phyloP scores from a whole-genome alignment of 2,888 invertebrate species.

The Epinotia demarniana region DNA sequence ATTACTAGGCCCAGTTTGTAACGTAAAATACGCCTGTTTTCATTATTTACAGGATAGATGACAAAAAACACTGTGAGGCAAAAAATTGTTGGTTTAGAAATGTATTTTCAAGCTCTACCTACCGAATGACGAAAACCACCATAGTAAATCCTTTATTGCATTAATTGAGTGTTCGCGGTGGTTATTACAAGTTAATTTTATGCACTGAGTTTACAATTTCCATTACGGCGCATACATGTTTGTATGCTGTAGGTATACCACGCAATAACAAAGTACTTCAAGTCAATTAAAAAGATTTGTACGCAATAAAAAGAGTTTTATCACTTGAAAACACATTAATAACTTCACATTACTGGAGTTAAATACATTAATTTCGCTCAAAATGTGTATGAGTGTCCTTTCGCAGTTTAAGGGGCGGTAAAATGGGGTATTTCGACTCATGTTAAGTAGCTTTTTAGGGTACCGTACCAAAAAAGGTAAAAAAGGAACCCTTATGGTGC shows the following conservation, averaged over 20 bases:
- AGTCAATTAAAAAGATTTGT: not conserved
- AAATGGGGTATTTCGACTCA: not conserved
- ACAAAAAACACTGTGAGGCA: not conserved
- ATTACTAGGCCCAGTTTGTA: conserved; percentile 5
- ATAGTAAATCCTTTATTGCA: not conserved
- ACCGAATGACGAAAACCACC: too few relatives aligned
- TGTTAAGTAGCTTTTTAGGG: too few relatives aligned
- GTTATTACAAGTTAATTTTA: not conserved
- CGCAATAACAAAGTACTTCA: not conserved
- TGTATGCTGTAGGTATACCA: not conserved
- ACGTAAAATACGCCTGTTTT: conserved; percentile 9
- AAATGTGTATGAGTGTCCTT: not conserved
- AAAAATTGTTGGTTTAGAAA: too few relatives aligned
- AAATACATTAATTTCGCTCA: not conserved
- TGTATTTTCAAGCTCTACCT: too few relatives aligned
- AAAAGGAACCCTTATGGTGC: too few relatives aligned
- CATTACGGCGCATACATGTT: not conserved
- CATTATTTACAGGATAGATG: conserved; percentile 2
- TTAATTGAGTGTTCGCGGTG: not conserved
- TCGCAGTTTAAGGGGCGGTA: not conserved
- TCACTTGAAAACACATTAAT: not conserved
- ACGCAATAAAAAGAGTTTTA: not conserved
- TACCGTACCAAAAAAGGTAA: too few relatives aligned
- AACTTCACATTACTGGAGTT: not conserved
- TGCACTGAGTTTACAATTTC: not conserved